phyloP scores from a whole-genome alignment of 2,113 vertebrate species.

The Heterotilapia buettikoferi region DNA sequence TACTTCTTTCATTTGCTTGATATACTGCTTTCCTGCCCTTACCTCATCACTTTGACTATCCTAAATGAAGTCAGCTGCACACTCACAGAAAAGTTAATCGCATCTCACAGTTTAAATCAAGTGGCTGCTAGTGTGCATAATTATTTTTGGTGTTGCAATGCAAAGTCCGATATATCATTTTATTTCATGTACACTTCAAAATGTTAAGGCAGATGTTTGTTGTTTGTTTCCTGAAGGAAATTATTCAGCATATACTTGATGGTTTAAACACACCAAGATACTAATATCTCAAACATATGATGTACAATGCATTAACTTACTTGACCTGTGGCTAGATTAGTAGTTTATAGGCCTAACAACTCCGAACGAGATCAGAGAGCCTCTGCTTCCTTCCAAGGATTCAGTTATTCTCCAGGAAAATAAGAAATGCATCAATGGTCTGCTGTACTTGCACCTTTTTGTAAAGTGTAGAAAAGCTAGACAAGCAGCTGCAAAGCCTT shows the following conservation, averaged over 20 bases:
- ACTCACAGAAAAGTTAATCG: constrained; percentile 82
- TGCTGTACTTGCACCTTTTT: neutral
- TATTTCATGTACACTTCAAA: neutral
- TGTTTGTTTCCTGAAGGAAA: neutral
- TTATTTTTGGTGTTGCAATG: constrained; percentile 88
- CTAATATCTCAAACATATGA: neutral
- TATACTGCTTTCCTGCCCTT: constrained; percentile 80
- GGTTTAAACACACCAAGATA: neutral
- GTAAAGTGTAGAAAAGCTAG: neutral
- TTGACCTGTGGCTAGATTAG: neutral
- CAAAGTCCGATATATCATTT: constrained; percentile 15
- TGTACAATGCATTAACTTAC: neutral
- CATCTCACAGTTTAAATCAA: constrained; percentile 65
- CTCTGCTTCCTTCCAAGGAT: neutral
- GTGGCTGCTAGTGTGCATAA: constrained; percentile 84
- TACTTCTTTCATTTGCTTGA: constrained; percentile 86
- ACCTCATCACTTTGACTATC: constrained; percentile 80
- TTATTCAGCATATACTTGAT: neutral
- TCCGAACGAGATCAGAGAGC: neutral
- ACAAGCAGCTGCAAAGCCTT: neutral
- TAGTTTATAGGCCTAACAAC: constrained; percentile 24
- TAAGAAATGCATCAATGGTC: neutral
- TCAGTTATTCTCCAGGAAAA: neutral
- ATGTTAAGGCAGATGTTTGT: neutral
- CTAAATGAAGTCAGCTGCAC: constrained; percentile 82